phyloP scores from a whole-genome alignment of 2,888 invertebrate genomes.

The Elegia similella region DNA sequence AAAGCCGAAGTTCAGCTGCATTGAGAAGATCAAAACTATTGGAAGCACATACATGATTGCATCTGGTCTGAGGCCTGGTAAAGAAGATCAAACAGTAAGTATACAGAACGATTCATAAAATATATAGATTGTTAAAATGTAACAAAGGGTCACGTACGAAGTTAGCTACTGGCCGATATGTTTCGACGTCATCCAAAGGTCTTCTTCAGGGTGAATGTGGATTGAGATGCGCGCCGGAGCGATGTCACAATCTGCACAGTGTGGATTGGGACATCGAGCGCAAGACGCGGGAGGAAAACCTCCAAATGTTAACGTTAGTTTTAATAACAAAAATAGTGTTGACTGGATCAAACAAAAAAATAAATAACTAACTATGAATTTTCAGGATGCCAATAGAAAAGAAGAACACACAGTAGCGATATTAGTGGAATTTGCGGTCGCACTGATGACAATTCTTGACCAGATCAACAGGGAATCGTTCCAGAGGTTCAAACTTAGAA shows the following conservation, averaged over 20 bases:
- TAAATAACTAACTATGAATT: background rate
- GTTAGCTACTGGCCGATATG: too few relatives aligned
- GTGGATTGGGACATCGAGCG: too few relatives aligned
- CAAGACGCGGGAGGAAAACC: too few relatives aligned
- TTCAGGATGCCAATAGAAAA: constrained; percentile 86
- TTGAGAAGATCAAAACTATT: constrained; percentile 99
- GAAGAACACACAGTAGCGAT: constrained; percentile 94
- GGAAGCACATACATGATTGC: constrained; percentile 99
- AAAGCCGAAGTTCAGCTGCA: constrained; percentile 96
- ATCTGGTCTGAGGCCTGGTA: constrained; percentile 93
- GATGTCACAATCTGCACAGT: too few relatives aligned
- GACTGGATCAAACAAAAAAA: too few relatives aligned
- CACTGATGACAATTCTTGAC: constrained; percentile 95
- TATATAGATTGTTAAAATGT: too few relatives aligned
- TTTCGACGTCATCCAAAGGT: too few relatives aligned
- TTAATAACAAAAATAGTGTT: too few relatives aligned
- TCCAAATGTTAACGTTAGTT: background rate
- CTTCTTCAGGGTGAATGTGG: too few relatives aligned
- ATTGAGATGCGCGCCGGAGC: too few relatives aligned
- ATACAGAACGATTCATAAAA: too few relatives aligned
- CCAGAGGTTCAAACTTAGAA: constrained; percentile 96
- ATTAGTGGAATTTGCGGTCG: constrained; percentile 96
- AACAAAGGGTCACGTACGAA: too few relatives aligned
- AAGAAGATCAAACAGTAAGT: constrained; percentile 88
- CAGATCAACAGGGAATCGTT: constrained; percentile 98